phyloP scores from a whole-genome alignment of 1,140 invertebrate genomes.

The Apis laboriosa region DNA sequence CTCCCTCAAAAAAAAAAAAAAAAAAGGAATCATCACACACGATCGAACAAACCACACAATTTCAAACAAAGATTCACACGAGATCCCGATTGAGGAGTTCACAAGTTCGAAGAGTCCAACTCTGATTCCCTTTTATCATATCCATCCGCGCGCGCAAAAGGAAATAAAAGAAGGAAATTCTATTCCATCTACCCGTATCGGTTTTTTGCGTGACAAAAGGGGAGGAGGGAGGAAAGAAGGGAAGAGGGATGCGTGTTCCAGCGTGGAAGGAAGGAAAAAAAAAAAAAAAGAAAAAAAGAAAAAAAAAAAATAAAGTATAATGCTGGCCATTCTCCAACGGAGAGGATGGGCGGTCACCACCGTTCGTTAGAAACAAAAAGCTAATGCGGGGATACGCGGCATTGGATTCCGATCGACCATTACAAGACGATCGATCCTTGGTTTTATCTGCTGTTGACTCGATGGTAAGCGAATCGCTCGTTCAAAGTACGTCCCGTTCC shows the following conservation, averaged over 20 bases:
- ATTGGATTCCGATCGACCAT: slow-evolving; percentile 61
- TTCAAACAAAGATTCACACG: too few relatives aligned
- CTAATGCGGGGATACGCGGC: slow-evolving; percentile 58
- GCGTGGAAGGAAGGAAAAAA: too few relatives aligned
- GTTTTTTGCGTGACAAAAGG: not conserved
- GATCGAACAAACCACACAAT: too few relatives aligned
- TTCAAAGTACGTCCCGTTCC: slow-evolving; percentile 31
- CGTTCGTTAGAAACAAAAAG: slow-evolving; percentile 62
- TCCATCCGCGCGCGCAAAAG: not conserved
- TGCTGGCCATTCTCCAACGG: slow-evolving; percentile 7
- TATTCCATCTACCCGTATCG: not conserved
- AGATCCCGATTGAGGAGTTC: too few relatives aligned
- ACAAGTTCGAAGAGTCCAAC: too few relatives aligned
- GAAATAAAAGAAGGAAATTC: not conserved
- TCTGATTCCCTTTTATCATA: too few relatives aligned
- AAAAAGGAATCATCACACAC: too few relatives aligned
- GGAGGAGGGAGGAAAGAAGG: too few relatives aligned
- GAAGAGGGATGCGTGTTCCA: not conserved
- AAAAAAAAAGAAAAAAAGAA: slow-evolving; percentile 5
- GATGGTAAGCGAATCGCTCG: slow-evolving; percentile 64
- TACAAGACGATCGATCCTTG: slow-evolving; percentile 60
- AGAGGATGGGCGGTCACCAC: slow-evolving; percentile 39
- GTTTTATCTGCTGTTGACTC: slow-evolving; percentile 68
- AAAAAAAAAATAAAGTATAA: slow-evolving; percentile 45
- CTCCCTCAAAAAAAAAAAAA: too few relatives aligned